These are phyloP conservation scores for Hymenochirus boettgeri DNA, from an alignment of 2,113 vertebrate genomes.

Conservation along the genomic window DNA sequence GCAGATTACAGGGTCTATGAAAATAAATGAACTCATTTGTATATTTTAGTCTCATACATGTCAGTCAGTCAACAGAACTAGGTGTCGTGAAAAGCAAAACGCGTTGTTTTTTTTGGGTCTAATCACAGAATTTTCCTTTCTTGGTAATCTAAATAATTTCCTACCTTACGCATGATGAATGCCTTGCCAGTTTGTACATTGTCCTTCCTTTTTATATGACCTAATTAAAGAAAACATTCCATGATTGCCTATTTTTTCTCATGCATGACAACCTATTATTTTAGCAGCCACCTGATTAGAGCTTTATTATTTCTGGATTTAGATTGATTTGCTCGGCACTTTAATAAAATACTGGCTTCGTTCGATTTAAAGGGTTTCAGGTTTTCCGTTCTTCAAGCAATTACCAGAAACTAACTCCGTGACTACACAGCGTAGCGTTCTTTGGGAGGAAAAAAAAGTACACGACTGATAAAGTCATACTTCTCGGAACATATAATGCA, in stretches of 20 bases:
- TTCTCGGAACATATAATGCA: constrained; percentile 70
- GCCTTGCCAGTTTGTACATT: constrained; percentile 81
- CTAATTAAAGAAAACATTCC: constrained; percentile 99
- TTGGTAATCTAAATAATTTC: constrained; percentile 96
- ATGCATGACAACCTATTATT: constrained; percentile 99
- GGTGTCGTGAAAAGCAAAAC: constrained; percentile 46
- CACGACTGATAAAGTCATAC: constrained; percentile 69
- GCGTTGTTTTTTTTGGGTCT: constrained; percentile 70
- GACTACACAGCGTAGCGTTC: constrained; percentile 45
- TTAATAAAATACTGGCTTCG: constrained; percentile 98
- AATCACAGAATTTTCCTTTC: constrained; percentile 74
- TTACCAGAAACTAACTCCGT: constrained; percentile 76
- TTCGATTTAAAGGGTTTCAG: constrained; percentile 88
- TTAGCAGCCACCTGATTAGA: constrained; percentile 99
- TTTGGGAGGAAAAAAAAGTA: constrained; percentile 59
- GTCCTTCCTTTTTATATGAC: constrained; percentile 92
- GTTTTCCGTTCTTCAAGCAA: constrained; percentile 77
- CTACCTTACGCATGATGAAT: constrained; percentile 99
- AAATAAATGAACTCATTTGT: constrained; percentile 41
- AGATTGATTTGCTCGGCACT: constrained; percentile 98
- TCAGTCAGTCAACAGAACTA: constrained; percentile 51
- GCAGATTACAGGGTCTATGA: constrained; percentile 34
- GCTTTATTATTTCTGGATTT: constrained; percentile 99
- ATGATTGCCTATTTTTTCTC: constrained; percentile 99
- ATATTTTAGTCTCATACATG: constrained; percentile 49